Conservation (phyloP, 2,888 invertebrate genomes). For the Gastrophysa polygoni region DNA sequence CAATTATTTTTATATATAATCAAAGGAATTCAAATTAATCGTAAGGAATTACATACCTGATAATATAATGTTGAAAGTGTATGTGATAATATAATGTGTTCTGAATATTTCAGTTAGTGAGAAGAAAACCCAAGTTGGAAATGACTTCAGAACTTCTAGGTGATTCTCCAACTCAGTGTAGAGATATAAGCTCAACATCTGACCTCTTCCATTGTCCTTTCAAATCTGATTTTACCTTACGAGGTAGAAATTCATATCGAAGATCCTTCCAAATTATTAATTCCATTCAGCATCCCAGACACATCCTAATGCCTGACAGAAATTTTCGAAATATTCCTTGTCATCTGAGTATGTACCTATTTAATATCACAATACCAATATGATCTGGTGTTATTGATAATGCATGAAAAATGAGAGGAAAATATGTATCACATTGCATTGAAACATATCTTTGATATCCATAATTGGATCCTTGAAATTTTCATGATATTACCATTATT, state of each 20-base stretch:
- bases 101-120: slow-evolving; percentile 1
- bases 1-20: too few relatives aligned
- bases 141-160: slow-evolving; percentile 36
- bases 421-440: too few relatives aligned
- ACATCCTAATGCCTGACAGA: slow-evolving; percentile 21
- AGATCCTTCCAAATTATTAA: slow-evolving; percentile 24
- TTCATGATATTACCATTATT: too few relatives aligned
- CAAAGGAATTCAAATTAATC: too few relatives aligned
- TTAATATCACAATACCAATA: neutral
- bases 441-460: too few relatives aligned
- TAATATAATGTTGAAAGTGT: neutral
- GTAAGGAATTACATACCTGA: too few relatives aligned
- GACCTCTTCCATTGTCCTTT: slow-evolving; percentile 43
- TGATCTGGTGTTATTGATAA: too few relatives aligned
- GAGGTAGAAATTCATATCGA: slow-evolving; percentile 46
- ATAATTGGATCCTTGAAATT: too few relatives aligned
- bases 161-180: slow-evolving; percentile 48
- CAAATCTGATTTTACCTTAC: slow-evolving; percentile 39
- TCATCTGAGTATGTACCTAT: slow-evolving; percentile 1
- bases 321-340: neutral
- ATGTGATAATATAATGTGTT: neutral
- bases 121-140: too few relatives aligned
- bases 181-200: slow-evolving; percentile 52
- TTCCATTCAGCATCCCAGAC: slow-evolving; percentile 16
- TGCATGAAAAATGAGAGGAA: too few relatives aligned